Base-by-base conservation (phyloP, 2,888 invertebrate genomes). In the Sesia bembeciformis region DNA sequence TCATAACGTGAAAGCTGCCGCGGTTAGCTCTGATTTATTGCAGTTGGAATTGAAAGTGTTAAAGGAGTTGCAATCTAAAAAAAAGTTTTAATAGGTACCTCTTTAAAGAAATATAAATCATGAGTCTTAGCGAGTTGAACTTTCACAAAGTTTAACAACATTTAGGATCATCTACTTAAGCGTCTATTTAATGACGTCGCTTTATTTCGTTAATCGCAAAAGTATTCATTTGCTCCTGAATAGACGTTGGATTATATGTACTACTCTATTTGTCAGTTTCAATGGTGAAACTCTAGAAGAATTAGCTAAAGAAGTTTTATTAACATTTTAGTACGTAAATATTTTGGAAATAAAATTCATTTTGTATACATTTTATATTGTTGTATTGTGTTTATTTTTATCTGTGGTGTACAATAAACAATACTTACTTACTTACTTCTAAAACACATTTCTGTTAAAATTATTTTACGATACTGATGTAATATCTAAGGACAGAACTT, bases 1-100 rank as follows among this genome's bases (percentile, higher is more conserved):
- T 87, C 86, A 86, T 88, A 88, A 88, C 82, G 84, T 80, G 79
- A 82, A 85, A 84, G 85, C 84, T 84, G 84, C 80, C 84, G 83
- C 83, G 85, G 86, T 87, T 85, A 80, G 79, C 79, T 70, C 79
- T 84, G 86, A 88, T 88, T 87, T 88, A 88, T 87, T 79, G 76
- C 81, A 79, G 75, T 85, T 81, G 73, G 83, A 85, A 85, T 86
- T 84, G 86, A 84, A 85, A 88, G 87, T 86, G 87, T 84, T 87
- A 85, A 86, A 86, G 80, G 79, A 85, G 86, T 87, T 84, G 84
- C 84, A 86, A 87, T 86, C 86, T 83, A 78, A 85, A 86, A 46
- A 88, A 87, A 88, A 88, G 80, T 89, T 89, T 89, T 88, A 88
- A 88, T 89, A 86, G 86, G 81, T 77, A 83, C 80, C 84, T 84